Evolutionary conservation across 2,888 invertebrate species (phyloP).

Genomic region (Hybos culiciformis): DNA sequence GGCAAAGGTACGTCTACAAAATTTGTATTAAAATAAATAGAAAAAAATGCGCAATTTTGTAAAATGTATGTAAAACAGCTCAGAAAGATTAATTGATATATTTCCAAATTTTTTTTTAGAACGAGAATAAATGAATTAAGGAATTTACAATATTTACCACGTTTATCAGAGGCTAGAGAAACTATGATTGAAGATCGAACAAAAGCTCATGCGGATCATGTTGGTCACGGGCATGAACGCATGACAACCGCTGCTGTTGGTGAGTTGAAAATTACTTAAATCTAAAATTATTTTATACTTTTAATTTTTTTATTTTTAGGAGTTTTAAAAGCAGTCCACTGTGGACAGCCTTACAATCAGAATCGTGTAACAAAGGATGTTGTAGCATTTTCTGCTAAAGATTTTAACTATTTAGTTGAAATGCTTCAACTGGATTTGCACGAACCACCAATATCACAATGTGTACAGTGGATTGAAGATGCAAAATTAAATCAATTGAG

Average conservation of each 20-base stretch:
- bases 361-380: slow-evolving; percentile 96
- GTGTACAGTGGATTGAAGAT: slow-evolving; percentile 72
- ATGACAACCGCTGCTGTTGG: slow-evolving; percentile 95
- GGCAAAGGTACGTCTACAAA: slow-evolving; percentile 75
- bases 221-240: slow-evolving; percentile 91
- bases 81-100: slow-evolving; percentile 1
- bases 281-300: not conserved
- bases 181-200: slow-evolving; percentile 95
- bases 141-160: slow-evolving; percentile 83
- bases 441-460: slow-evolving; percentile 95
- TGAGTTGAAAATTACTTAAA: slow-evolving; percentile 25
- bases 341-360: slow-evolving; percentile 55
- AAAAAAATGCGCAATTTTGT: slow-evolving; percentile 9
- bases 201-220: slow-evolving; percentile 95
- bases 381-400: slow-evolving; percentile 89
- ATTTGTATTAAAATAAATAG: too few species aligned
- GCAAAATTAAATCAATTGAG: slow-evolving; percentile 92
- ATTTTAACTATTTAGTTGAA: slow-evolving; percentile 81
- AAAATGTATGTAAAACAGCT: not conserved
- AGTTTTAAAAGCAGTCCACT: slow-evolving; percentile 85
- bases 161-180: slow-evolving; percentile 86
- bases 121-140: slow-evolving; percentile 81
- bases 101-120: slow-evolving; percentile 9
- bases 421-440: slow-evolving; percentile 88
- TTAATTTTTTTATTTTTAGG: slow-evolving; percentile 38